These are phyloP conservation scores for Platysternon megacephalum DNA, from an alignment of 2,113 vertebrate genomes.

Conservation along the genomic window DNA sequence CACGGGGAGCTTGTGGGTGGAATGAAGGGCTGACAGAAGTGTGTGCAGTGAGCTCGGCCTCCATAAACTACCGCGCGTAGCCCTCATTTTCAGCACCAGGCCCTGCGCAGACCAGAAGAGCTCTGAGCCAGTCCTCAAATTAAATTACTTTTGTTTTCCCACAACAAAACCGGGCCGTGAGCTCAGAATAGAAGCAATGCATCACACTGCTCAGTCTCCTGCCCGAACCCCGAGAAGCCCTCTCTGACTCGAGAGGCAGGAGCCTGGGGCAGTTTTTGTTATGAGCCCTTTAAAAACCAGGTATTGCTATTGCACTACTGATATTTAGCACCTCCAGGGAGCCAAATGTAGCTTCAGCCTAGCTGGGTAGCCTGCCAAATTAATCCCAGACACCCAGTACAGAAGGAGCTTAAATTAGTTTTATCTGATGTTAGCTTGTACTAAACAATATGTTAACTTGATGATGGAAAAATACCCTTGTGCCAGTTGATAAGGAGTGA, in stretches of 20 bases:
- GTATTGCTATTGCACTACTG: constrained; percentile 54
- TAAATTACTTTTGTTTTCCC: background rate
- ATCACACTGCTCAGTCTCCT: background rate
- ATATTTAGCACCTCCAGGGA: constrained; percentile 70
- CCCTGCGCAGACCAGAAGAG: background rate
- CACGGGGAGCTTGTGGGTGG: background rate
- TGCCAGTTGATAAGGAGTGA: background rate
- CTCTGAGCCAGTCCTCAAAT: background rate
- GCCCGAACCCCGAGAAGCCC: background rate
- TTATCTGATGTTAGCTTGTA: background rate
- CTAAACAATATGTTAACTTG: constrained; percentile 25
- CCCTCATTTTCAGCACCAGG: background rate
- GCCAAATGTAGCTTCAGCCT: constrained; percentile 66
- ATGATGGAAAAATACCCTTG: background rate
- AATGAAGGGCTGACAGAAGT: background rate
- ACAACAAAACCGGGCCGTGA: background rate
- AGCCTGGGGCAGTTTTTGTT: background rate
- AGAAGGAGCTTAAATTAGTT: constrained; percentile 69
- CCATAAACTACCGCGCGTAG: background rate
- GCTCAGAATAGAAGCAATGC: background rate
- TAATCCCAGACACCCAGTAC: constrained; percentile 59
- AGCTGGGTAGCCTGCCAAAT: constrained; percentile 68
- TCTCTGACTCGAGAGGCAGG: background rate
- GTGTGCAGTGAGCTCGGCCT: background rate
- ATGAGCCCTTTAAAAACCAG: background rate